Evolutionary conservation across 2,113 vertebrate genomes (phyloP), one percentile per base, ranked within the genome.

Genomic region (Equus przewalskii): DNA sequence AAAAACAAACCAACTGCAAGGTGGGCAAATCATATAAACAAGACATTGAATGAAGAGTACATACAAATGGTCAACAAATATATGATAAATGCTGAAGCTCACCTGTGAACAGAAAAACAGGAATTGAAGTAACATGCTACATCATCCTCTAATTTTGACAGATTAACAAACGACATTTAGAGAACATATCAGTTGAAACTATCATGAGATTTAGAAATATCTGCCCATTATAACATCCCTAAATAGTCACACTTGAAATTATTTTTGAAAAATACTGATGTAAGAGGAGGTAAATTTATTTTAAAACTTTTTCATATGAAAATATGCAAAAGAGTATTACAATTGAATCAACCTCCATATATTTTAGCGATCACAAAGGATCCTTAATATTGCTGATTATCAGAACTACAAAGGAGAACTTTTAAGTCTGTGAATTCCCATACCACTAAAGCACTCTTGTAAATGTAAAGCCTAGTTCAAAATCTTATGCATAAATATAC

Each of bases 191-290:
- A 21, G 0, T 41, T 65, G 26, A 36, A 44, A 0, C 2, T 83
- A 79, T n/a, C 5, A 19, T 11, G 7, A 65, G 4, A 73, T 72
- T 89, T 60, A 44, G 1, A 64, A 86, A 41, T 16, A 67, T 8
- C 10, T 69, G 16, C 13, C 3, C 11, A 80, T 30, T 51, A 49
- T 73, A 87, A 84, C 73, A 64, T 19, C 1, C 7, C 15, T 21
- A 87, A 62, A 60, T n/a, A 41, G 5, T 62, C 82, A 41, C 22
- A 89, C 18, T 54, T 88, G 24, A 84, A 94, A 46, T 85, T 64
- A 49, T 1, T 82, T 51, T 69, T 44, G 49, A 90, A 78, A 8
- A 87, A 87, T 11, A 75, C 1, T 65, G 18, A 85, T 46, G 4
- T 54, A 54, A 92, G 5, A 65, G 0, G n/a, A 78, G 4, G 0